These are phyloP conservation scores for Protobothrops flavoviridis DNA, from an alignment of 2,113 vertebrate species.

Conservation along the genomic window DNA sequence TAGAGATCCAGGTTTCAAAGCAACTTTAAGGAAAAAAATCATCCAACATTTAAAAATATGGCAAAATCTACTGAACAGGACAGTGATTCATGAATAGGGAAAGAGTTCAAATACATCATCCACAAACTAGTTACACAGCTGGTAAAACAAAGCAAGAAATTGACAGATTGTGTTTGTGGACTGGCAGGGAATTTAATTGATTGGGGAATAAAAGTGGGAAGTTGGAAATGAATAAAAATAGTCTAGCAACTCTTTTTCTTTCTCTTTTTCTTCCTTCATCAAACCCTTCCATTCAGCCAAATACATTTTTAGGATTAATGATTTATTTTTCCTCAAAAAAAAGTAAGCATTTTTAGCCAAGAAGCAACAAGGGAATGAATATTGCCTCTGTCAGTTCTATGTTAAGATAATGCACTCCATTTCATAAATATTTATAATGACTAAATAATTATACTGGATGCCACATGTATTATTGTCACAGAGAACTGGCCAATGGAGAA, in stretches of 20 bases:
- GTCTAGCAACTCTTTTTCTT: conserved; percentile 3
- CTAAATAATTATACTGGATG: conserved; percentile 75
- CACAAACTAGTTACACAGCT: neutral
- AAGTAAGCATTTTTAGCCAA: conserved; percentile 68
- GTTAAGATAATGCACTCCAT: conserved; percentile 68
- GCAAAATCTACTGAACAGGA: too few relatives aligned
- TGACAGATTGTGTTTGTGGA: neutral
- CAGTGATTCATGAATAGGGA: too few relatives aligned
- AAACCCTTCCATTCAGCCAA: conserved; percentile 32
- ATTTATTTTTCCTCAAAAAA: conserved; percentile 52
- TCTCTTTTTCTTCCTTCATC: conserved; percentile 31
- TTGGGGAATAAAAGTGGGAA: too few relatives aligned
- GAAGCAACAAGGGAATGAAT: conserved; percentile 68
- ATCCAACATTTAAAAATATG: too few relatives aligned
- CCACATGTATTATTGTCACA: conserved; percentile 66
- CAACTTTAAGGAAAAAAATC: too few relatives aligned
- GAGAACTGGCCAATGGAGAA: conserved; percentile 53
- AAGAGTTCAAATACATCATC: too few relatives aligned
- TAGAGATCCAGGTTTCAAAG: too few relatives aligned
- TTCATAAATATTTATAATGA: conserved; percentile 78
- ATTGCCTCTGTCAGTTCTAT: conserved; percentile 69
- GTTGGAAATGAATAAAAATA: neutral
- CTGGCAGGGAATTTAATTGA: neutral
- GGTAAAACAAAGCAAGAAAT: conserved; percentile 1
- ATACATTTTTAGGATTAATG: conserved; percentile 56